phyloP scores from a whole-genome alignment of 2,797 vertebrate genomes.

The Esox masquinongy region DNA sequence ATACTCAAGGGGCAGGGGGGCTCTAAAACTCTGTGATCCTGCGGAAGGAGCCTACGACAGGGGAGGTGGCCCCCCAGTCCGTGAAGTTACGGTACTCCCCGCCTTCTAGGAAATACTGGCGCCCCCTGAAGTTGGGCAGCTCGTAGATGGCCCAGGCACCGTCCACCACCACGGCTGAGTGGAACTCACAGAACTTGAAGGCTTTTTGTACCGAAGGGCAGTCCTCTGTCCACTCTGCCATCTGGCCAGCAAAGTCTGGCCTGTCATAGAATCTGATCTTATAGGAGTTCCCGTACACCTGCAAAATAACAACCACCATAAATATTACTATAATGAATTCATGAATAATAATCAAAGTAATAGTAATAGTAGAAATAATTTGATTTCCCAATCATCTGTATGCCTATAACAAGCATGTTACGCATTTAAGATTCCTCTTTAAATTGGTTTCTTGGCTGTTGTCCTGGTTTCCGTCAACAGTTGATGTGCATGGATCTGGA shows the following conservation, averaged over 20 bases:
- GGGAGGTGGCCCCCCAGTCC: slow-evolving; percentile 59
- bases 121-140: slow-evolving; percentile 58
- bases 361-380: slow-evolving; percentile 1
- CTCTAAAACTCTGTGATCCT: slow-evolving; percentile 59
- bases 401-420: neutral
- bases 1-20: neutral
- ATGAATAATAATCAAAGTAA: neutral
- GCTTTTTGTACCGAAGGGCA: slow-evolving; percentile 51
- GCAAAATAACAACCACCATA: slow-evolving; percentile 13
- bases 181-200: slow-evolving; percentile 59
- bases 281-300: slow-evolving; percentile 59
- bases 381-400: slow-evolving; percentile 9
- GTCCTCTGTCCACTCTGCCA: slow-evolving; percentile 52
- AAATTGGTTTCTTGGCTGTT: slow-evolving; percentile 54
- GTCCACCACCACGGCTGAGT: slow-evolving; percentile 62
- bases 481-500: slow-evolving; percentile 39
- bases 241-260: slow-evolving; percentile 60
- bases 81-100: slow-evolving; percentile 60
- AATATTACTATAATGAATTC: neutral
- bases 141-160: slow-evolving; percentile 67
- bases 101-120: slow-evolving; percentile 63
- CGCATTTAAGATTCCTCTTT: slow-evolving; percentile 16
- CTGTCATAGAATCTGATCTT: slow-evolving; percentile 63
- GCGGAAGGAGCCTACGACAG: slow-evolving; percentile 58
- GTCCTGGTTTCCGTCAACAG: slow-evolving; percentile 52